Base-by-base conservation (phyloP, 53 echinoderm and acorn worm genomes). In the Henricia sp. region DNA sequence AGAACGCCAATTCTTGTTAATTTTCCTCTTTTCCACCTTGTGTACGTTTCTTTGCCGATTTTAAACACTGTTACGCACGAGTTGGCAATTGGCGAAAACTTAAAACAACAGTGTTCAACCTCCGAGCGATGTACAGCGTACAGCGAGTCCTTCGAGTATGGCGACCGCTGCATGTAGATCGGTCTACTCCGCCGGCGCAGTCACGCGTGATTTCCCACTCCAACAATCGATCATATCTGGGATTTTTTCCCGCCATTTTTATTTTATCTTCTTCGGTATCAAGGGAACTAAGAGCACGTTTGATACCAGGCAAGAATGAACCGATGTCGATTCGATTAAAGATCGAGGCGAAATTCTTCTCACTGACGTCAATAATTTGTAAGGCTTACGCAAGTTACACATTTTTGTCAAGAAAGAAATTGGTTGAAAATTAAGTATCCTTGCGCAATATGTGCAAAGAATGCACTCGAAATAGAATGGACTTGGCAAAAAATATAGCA, bases 281-380 rank as follows among this genome's bases (percentile, higher is more conserved):
- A n/a, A n/a, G n/a, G n/a, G n/a, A n/a, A n/a, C n/a, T n/a, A n/a
- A n/a, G n/a, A n/a, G n/a, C n/a, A n/a, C n/a, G n/a, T n/a, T n/a
- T n/a, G n/a, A n/a, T n/a, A n/a, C n/a, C n/a, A n/a, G n/a, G n/a
- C n/a, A n/a, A 30, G 23, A 27, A 60, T 13, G 33, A 2, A 16
- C 14, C 12, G 5, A 33, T 1, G 33, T 37, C 37, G 73, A n/a
- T n/a, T 32, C 11, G 62, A 5, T 64, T 64, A 64, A 14, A 33
- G 33, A 50, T 37, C 13, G 73, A 73, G 25, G 73, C n/a, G 6
- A 28, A 76, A 42, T 38, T 38, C 27, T 17, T 39, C 59, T 27
- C 2, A 40, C 28, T 76, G 76, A 76, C 76, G 76, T 76, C 13
- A 76, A 42, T 37, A n/a, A 21, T 4, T 54, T 4, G 14, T 46